Evolutionary conservation across 2,113 vertebrate genomes (phyloP), one percentile per base, ranked within the genome.

Genomic region (Numenius arquata): DNA sequence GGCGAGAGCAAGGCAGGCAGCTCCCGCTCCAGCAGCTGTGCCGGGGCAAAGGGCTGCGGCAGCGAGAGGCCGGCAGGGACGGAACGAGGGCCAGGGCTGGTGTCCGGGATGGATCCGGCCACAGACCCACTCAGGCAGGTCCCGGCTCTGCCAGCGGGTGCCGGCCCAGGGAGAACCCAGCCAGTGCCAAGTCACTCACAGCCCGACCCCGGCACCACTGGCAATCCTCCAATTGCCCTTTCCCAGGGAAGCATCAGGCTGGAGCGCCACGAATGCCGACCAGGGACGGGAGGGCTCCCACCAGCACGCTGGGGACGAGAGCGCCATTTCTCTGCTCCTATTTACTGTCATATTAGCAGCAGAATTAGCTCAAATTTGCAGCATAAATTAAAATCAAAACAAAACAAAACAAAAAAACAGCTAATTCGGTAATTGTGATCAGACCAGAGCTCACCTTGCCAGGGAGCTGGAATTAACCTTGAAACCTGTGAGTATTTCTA

Each of bases 241-340:
- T 47, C 75, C 70, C 7, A 8, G 19, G 48, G 81, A 70, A 58
- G 30, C 1, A 8, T 6, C 67, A 4, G 80, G 59, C 85, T 68
- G 88, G 79, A 82, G 73, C 9, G 0, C 0, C 0, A 9, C 0
- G 5, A 34, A 36, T 0, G 5, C 48, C 20, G 12, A 20, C 40
- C 3, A 2, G 47, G 82, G 48, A 48, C 3, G 2, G 91, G 55
- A 52, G 32, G 9, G 80, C 27, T 73, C 30, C 52, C 2, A 3
- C 26, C 38, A 27, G 27, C 90, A 50, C 6, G 14, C 67, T 25
- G 85, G 79, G 79, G 27, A 20, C 6, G 3, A 71, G 70, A 83
- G 38, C 3, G 1, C 40, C n/a, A 4, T 41, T 63, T n/a, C 70
- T 87, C 62, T 90, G 86, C n/a, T 73, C 88, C 71, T 89, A 13